phyloP scores from a whole-genome alignment of 2,888 invertebrate genomes.

The Hirtodrosophila cameraria region DNA sequence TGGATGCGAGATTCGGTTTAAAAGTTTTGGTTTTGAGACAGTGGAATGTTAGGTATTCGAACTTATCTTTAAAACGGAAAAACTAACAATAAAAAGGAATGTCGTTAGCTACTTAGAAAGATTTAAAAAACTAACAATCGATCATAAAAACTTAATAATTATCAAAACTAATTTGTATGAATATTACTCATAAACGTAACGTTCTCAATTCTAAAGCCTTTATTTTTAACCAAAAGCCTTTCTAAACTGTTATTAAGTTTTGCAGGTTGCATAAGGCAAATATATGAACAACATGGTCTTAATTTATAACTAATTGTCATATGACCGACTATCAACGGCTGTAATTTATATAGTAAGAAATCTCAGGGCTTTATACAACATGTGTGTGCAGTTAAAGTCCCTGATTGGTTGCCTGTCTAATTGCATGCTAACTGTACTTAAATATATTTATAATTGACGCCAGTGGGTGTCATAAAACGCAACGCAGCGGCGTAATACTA shows the following conservation, averaged over 20 bases:
- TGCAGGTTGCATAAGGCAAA: slow-evolving; percentile 27
- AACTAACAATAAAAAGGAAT: background rate
- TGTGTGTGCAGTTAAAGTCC: slow-evolving; percentile 43
- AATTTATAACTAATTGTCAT: slow-evolving; percentile 82
- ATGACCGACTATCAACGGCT: slow-evolving; percentile 75
- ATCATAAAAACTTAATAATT: no score
- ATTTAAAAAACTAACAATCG: background rate
- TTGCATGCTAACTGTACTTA: slow-evolving; percentile 80
- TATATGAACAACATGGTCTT: slow-evolving; percentile 46
- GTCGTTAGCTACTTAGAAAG: no score
- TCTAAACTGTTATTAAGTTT: slow-evolving; percentile 15
- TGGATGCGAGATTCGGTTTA: no score
- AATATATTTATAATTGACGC: slow-evolving; percentile 81
- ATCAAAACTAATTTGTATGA: no score
- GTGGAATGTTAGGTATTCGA: no score
- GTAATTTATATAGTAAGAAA: slow-evolving; percentile 58
- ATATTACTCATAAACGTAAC: no score
- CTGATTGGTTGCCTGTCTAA: slow-evolving; percentile 51
- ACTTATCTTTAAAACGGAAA: no score
- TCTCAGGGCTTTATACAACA: slow-evolving; percentile 47
- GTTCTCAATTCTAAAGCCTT: background rate
- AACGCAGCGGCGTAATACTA: slow-evolving; percentile 67
- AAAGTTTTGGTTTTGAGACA: no score
- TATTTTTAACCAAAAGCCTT: slow-evolving; percentile 5
- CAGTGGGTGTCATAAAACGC: slow-evolving; percentile 71